These are phyloP conservation scores for Lochmaea capreae DNA, from an alignment of 2,888 invertebrate species.

Conservation along the genomic window DNA sequence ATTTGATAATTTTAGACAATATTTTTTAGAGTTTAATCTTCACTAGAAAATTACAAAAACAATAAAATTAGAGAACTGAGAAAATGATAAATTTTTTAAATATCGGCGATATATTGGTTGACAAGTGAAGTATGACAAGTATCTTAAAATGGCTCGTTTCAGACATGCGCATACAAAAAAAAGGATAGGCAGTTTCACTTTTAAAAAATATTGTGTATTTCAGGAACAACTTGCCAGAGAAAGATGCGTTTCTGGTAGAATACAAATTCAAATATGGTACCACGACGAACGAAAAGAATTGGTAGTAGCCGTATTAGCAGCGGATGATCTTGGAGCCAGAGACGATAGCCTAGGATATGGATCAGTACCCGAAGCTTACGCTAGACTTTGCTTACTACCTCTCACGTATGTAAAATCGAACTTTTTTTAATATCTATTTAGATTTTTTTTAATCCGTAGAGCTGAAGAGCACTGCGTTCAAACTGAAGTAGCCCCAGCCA, in stretches of 20 bases:
- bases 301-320: conserved; percentile 86
- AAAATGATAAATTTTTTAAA: no score
- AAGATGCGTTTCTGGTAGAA: conserved; percentile 80
- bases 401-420: conserved; percentile 73
- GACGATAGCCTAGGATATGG: conserved; percentile 85
- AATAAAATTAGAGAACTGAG: no score
- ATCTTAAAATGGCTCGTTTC: no score
- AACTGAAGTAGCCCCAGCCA: conserved; percentile 87
- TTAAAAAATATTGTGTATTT: no score
- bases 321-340: conserved; percentile 83
- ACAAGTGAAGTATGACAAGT: no score
- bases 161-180: no score
- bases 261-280: conserved; percentile 91
- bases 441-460: conserved; percentile 63
- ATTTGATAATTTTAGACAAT: no score
- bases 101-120: no score
- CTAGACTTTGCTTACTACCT: conserved; percentile 83
- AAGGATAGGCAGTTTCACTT: no score
- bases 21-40: no score
- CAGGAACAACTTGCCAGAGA: conserved; percentile 81
- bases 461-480: conserved; percentile 81
- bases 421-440: neutral
- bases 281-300: conserved; percentile 85
- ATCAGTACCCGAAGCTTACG: conserved; percentile 84
- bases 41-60: no score